These are phyloP conservation scores for Hycleus cichorii DNA, from an alignment of 1,140 invertebrate species.

Conservation along the genomic window DNA sequence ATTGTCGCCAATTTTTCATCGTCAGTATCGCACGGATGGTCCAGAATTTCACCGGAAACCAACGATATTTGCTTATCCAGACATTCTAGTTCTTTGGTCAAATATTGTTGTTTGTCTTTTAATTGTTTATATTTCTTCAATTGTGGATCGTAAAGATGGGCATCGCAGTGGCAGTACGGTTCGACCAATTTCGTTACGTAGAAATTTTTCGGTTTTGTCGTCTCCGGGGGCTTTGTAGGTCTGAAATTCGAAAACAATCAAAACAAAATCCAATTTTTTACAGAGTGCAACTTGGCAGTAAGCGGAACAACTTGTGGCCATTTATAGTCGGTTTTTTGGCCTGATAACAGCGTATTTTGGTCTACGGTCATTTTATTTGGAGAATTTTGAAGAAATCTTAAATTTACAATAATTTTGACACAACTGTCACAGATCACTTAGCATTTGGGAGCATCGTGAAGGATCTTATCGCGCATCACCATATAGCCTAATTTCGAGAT, in stretches of 20 bases:
- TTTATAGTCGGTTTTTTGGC: slow-evolving; percentile 44
- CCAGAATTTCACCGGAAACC: slow-evolving; percentile 49
- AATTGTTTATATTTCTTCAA: slow-evolving; percentile 51
- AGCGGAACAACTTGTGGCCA: slow-evolving; percentile 51
- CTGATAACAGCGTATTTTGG: slow-evolving; percentile 41
- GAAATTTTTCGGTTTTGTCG: slow-evolving; percentile 36
- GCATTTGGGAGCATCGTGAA: slow-evolving; percentile 20
- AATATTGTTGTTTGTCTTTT: slow-evolving; percentile 47
- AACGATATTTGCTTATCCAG: slow-evolving; percentile 46
- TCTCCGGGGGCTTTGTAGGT: slow-evolving; percentile 46
- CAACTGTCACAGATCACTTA: not conserved
- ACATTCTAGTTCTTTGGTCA: slow-evolving; percentile 46
- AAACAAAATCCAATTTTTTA: slow-evolving; percentile 7
- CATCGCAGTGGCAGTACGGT: slow-evolving; percentile 48
- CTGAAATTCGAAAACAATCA: slow-evolving; percentile 32
- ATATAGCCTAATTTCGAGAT: slow-evolving; percentile 49
- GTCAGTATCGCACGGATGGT: slow-evolving; percentile 48
- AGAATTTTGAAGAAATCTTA: slow-evolving; percentile 2
- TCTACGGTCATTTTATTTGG: slow-evolving; percentile 14
- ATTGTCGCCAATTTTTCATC: slow-evolving; percentile 52
- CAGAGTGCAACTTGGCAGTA: slow-evolving; percentile 40
- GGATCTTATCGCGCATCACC: slow-evolving; percentile 50
- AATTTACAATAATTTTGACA: slow-evolving; percentile 2
- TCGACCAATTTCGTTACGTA: slow-evolving; percentile 41
- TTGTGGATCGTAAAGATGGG: slow-evolving; percentile 46